Evolutionary conservation across 1,140 invertebrate genomes (phyloP).

Genomic region (Drosophila melanica): DNA sequence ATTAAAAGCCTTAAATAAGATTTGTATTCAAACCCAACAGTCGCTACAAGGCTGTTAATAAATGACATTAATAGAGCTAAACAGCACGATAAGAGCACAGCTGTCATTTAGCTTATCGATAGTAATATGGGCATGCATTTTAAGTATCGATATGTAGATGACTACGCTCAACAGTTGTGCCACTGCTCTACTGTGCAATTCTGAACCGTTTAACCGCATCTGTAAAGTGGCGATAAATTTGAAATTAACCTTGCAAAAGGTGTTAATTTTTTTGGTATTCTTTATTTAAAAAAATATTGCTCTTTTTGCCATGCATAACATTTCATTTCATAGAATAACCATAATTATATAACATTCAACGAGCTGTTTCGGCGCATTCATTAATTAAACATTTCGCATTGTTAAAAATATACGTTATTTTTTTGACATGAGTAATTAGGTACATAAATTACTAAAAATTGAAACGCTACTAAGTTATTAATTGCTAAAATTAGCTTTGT

Average conservation of each 20-base stretch:
- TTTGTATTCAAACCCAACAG: constrained; percentile 15
- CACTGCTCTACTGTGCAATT: not conserved
- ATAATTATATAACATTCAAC: constrained; percentile 71
- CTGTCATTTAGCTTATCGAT: constrained; percentile 3
- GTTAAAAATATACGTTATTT: constrained; percentile 49
- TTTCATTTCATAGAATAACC: constrained; percentile 64
- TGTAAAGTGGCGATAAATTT: not conserved
- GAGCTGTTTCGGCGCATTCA: constrained; percentile 47
- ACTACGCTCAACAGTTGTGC: not conserved
- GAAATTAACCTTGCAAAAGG: not conserved
- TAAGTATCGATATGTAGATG: constrained; percentile 1
- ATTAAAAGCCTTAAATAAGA: not conserved
- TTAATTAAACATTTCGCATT: constrained; percentile 40
- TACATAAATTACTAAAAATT: constrained; percentile 40
- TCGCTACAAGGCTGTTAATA: not conserved
- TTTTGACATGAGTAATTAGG: constrained; percentile 33
- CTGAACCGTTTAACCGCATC: not conserved
- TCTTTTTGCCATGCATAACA: constrained; percentile 73
- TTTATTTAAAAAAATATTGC: constrained; percentile 82
- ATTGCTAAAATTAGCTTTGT: constrained; percentile 43
- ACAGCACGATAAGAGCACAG: constrained; percentile 1
- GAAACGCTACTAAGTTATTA: constrained; percentile 55
- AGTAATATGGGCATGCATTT: not conserved
- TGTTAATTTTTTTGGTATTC: constrained; percentile 36
- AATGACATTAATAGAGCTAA: not conserved